Evolutionary conservation across 2,888 invertebrate species (phyloP).

Genomic region (Tuberolachnus salignus): DNA sequence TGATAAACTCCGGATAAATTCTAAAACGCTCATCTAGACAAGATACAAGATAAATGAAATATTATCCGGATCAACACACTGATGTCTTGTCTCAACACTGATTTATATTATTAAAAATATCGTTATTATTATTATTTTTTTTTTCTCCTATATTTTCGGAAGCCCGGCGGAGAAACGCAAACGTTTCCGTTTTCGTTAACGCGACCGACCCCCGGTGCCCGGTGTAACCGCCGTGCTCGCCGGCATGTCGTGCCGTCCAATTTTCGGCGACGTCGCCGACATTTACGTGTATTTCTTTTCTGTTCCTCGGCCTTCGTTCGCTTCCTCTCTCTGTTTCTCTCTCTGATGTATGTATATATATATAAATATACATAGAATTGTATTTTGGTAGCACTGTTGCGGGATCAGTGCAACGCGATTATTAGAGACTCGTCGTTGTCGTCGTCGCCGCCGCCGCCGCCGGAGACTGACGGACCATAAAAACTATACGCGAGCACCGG

Average conservation of each 20-base stretch:
- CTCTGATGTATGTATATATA: neutral
- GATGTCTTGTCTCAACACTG: too few relatives aligned
- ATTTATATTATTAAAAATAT: too few relatives aligned
- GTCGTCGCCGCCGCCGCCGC: too few relatives aligned
- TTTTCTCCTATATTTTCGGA: neutral
- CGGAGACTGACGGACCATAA: slow-evolving; percentile 43
- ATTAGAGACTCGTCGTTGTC: slow-evolving; percentile 29
- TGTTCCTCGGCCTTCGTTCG: neutral
- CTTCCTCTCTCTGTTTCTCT: neutral
- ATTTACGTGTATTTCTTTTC: too few relatives aligned
- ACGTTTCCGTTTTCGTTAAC: neutral
- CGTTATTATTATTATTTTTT: slow-evolving; percentile 1
- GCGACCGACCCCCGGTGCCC: too few relatives aligned
- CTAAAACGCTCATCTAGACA: too few relatives aligned
- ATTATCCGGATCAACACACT: too few relatives aligned
- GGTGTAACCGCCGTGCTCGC: too few relatives aligned
- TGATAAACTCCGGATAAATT: too few relatives aligned
- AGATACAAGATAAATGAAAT: too few relatives aligned
- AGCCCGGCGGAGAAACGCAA: neutral
- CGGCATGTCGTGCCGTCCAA: too few relatives aligned
- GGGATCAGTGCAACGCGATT: slow-evolving; percentile 27
- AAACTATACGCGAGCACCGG: neutral
- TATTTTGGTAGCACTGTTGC: slow-evolving; percentile 1
- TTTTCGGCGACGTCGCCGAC: too few relatives aligned
- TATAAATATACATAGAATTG: slow-evolving; percentile 32